Base-by-base conservation (phyloP, 2,113 vertebrate genomes). In the Talpa occidentalis region DNA sequence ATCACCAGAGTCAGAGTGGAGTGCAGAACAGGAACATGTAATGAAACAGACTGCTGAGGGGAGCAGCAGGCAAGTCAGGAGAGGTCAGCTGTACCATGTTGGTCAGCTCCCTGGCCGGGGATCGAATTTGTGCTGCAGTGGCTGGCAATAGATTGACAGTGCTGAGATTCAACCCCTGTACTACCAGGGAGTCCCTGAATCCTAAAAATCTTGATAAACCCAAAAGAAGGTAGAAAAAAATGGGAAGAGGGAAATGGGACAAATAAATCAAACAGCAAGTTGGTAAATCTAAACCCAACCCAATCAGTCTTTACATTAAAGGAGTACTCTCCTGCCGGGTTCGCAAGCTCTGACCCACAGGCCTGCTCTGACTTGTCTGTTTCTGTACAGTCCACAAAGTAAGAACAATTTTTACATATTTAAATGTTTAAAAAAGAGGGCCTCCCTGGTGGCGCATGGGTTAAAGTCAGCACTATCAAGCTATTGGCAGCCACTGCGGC, bases 331-430 rank as follows among this genome's bases (percentile, higher is more conserved):
- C 16, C 42, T 67, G 59, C 26, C 42, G 22, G 24, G 30, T 24
- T 90, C 59, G 60, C 47, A 80, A 78, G 35, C 42, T n/a, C 59
- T 24, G 56, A 81, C 28, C 44, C 60, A 72, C 0, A 64, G 81
- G 28, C 70, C 62, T 93, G 82, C 44, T 64, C 37, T 60, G 16
- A 49, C 35, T 81, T 49, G 35, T 76, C 66, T 56, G 24, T 49
- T 93, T 84, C 37, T 82, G 70, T 59, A 77, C 5, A 69, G 74
- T 35, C 35, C 44, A 66, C 21, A 44, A 32, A n/a, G n/a, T 72
- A 82, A 83, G 62, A 82, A 26, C 32, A 19, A 37, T 67, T 66
- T 93, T 90, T 28, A 70, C 60, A 90, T 80, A 87, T 93, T 70
- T 42, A 87, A 83, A 83, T 19, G 10, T 32, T 49, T 78, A 15